A percentile compares a stretch with the other conserved stretches of the same genome.
These are phyloP conservation scores for Latrodectus hesperus DNA, from an alignment of 2,888 invertebrate genomes.

Conservation along the genomic window DNA sequence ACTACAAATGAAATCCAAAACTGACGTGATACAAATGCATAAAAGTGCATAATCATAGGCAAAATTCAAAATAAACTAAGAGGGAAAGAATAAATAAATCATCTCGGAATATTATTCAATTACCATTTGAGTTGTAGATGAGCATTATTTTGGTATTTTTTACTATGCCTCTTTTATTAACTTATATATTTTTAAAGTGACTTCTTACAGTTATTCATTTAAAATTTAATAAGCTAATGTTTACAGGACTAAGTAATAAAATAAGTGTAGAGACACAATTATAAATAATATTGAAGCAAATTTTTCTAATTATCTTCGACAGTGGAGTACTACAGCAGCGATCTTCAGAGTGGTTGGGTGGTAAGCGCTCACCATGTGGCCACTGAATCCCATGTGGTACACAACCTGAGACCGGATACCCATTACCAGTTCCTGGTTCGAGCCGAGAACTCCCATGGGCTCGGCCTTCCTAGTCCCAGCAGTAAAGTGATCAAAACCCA, in stretches of 20 bases:
- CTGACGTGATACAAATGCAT: no score
- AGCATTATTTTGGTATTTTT: no score
- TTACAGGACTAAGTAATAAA: no score
- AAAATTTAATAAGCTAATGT: background rate
- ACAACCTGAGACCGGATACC: conserved; percentile 85
- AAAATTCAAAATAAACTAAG: no score
- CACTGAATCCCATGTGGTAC: conserved; percentile 83
- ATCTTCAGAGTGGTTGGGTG: conserved; percentile 82
- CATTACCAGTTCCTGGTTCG: conserved; percentile 88
- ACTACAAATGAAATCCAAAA: no score
- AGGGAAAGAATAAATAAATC: no score
- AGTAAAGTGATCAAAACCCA: conserved; percentile 84
- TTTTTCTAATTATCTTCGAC: conserved; percentile 5
- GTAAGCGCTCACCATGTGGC: conserved; percentile 78
- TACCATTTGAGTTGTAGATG: no score
- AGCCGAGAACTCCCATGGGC: conserved; percentile 89
- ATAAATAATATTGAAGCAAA: background rate
- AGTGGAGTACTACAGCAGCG: conserved; percentile 76
- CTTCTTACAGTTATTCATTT: background rate
- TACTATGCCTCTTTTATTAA: background rate
- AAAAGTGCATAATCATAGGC: no score
- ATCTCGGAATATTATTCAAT: no score
- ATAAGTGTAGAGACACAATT: no score
- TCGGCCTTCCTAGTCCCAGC: conserved; percentile 86
- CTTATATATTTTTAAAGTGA: background rate